Conservation (phyloP, 2,113 vertebrate genomes). For the Anseranas semipalmata region DNA sequence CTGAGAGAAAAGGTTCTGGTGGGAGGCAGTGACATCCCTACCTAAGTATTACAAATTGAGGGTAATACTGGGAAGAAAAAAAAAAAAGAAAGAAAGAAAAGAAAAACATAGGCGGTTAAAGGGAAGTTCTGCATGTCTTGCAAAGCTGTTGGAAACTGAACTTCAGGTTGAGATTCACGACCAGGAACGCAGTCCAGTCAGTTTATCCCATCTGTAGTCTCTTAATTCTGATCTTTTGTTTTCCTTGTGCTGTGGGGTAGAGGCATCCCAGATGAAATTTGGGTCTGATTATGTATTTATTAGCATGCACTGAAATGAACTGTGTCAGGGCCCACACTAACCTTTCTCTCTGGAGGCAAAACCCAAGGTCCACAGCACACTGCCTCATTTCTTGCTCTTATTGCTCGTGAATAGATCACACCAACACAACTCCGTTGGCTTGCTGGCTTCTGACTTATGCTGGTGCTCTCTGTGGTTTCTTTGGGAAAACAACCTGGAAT, state of each 20-base stretch:
- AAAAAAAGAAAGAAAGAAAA: too few relatives aligned
- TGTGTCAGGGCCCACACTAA: not conserved
- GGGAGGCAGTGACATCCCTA: not conserved
- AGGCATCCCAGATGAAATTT: not conserved
- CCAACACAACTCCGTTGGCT: not conserved
- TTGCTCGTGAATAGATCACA: not conserved
- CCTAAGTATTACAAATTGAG: not conserved
- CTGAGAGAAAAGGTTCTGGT: not conserved
- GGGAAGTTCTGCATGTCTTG: not conserved
- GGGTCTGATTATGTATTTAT: not conserved
- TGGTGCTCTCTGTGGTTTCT: not conserved
- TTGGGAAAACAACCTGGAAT: not conserved
- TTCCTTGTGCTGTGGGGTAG: not conserved
- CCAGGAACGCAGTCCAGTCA: not conserved
- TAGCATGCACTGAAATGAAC: not conserved
- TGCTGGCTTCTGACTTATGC: not conserved
- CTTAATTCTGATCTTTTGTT: not conserved
- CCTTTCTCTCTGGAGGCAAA: not conserved
- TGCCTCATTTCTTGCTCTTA: not conserved
- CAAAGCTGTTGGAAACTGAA: not conserved
- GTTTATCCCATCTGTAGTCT: not conserved
- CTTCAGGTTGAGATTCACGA: not conserved
- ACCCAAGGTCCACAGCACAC: not conserved
- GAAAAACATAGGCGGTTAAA: rapidly evolving
- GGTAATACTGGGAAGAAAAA: not conserved